phyloP scores from a whole-genome alignment of 2,888 invertebrate genomes.

The Temnothorax rugatulus region DNA sequence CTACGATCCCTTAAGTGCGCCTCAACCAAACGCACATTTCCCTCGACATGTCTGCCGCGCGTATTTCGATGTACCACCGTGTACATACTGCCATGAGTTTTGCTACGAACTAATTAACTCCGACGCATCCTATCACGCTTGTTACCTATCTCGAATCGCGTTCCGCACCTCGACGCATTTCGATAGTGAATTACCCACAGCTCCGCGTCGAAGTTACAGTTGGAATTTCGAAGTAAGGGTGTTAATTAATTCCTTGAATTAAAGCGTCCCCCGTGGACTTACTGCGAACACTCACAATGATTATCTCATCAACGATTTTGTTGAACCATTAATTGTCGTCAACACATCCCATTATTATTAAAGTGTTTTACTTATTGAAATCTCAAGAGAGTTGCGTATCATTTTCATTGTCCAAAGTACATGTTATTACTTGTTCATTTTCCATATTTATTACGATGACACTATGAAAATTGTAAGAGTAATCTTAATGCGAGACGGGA shows the following conservation, averaged over 20 bases:
- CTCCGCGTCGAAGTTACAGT: constrained; percentile 15
- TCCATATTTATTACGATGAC: neutral
- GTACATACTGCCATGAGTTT: constrained; percentile 25
- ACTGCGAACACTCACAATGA: neutral
- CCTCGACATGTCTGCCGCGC: constrained; percentile 21
- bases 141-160: constrained; percentile 15
- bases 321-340: neutral
- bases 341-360: neutral
- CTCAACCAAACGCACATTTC: constrained; percentile 23
- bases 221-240: constrained; percentile 5
- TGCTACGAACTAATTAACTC: constrained; percentile 54
- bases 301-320: neutral
- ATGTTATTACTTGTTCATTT: neutral
- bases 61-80: constrained; percentile 6
- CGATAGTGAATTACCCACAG: constrained; percentile 28
- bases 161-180: constrained; percentile 7
- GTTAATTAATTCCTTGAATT: constrained; percentile 11
- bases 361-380: neutral
- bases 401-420: neutral
- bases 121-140: constrained; percentile 48
- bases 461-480: neutral
- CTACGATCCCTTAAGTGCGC: constrained; percentile 28
- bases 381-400: neutral
- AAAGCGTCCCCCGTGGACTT: neutral
- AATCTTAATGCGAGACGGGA: neutral